Conservation (phyloP, 2,888 invertebrate genomes). For the Arge pagana region DNA sequence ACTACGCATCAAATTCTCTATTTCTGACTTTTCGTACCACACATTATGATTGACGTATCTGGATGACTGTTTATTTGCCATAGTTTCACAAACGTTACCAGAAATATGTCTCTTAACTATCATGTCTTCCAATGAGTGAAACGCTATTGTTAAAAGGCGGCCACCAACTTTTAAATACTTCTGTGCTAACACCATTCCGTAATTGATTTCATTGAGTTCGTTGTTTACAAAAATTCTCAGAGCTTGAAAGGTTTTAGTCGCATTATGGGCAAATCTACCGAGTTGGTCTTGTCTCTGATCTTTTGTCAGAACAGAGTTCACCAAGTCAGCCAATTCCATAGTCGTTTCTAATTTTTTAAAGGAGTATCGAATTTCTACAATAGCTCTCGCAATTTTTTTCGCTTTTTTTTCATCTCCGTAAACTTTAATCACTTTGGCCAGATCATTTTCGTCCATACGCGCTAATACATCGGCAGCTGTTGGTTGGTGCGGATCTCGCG, state of each 20-base stretch:
- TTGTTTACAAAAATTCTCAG: constrained; percentile 94
- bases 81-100: constrained; percentile 75
- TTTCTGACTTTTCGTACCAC: constrained; percentile 63
- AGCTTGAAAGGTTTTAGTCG: constrained; percentile 93
- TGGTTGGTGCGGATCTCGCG: constrained; percentile 69
- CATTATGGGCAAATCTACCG: constrained; percentile 76
- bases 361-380: constrained; percentile 81
- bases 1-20: constrained; percentile 66
- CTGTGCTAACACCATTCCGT: constrained; percentile 79
- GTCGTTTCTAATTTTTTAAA: constrained; percentile 81
- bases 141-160: constrained; percentile 79
- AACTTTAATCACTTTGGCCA: constrained; percentile 81
- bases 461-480: constrained; percentile 89
- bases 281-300: constrained; percentile 71
- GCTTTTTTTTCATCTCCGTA: constrained; percentile 92
- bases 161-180: constrained; percentile 79
- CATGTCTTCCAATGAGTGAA: constrained; percentile 93
- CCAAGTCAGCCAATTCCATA: constrained; percentile 76
- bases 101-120: constrained; percentile 88
- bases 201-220: constrained; percentile 93
- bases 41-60: constrained; percentile 71
- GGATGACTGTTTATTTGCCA: constrained; percentile 72
- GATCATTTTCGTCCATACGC: constrained; percentile 74
- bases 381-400: constrained; percentile 82
- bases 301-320: constrained; percentile 66